Evolutionary conservation across 2,797 vertebrate species (phyloP), one percentile per base, ranked within the genome.

Genomic region (Hippocampus kuda): DNA sequence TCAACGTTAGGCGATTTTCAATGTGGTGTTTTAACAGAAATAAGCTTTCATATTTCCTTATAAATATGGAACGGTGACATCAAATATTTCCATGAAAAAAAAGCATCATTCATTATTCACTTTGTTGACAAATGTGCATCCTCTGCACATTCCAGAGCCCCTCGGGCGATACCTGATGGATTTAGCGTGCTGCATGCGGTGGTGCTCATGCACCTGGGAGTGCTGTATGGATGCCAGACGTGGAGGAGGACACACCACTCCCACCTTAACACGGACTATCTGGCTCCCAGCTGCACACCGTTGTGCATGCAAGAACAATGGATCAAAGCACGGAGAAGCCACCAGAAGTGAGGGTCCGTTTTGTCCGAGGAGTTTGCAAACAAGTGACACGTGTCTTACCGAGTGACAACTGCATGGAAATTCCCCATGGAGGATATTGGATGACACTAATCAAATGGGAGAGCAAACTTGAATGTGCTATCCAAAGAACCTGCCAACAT

Each of bases 241-340:
- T 49, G 60, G 20, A 41, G 16, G 38, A 62, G 60, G 34, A n/a
- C n/a, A 20, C 64, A n/a, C 42, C 3, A 4, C n/a, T 15, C 12
- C 6, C 64, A 65, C 13, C n/a, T 15, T 22, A 26, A 27, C 24
- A 27, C 71, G 75, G 56, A 67, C 72, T 72, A 74, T 77, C 69
- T 67, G n/a, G 70, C 69, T 72, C 75, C 72, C 81, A 74, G 77
- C 72, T 71, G 82, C 81, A 60, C 3, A 48, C 63, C 74, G 42
- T 70, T 70, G 73, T 64, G 41, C 74, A 68, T 66, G 66, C 22
- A 59, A 53, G 65, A 69, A 67, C 16, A 42, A 61, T 46, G 69
- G 73, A 82, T 84, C 75, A 77, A 27, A 78, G 71, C 6, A 44
- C 18, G 42, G 54, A 74, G 68, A 70, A 74, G 62, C 69, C 30